A percentile compares a stretch with the other conserved stretches of the same genome.
Conservation (phyloP, 1,140 invertebrate genomes). For the Apis dorsata region DNA sequence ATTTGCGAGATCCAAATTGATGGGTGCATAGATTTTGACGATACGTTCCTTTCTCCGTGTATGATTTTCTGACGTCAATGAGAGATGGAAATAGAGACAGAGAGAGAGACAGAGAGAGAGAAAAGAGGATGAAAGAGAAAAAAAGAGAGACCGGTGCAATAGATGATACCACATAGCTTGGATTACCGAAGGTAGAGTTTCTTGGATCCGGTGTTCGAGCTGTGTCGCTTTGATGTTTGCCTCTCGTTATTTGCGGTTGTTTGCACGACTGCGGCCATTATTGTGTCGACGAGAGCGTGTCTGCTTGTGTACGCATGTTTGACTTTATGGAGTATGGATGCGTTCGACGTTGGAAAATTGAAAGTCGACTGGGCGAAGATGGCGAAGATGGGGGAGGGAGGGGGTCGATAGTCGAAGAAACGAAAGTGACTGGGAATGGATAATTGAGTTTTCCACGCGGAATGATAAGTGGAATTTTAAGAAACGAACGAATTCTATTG, state of each 20-base stretch:
- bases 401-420: too few relatives aligned
- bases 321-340: background rate
- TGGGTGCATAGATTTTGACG: background rate
- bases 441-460: background rate
- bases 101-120: too few relatives aligned
- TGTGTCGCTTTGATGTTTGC: conserved; percentile 3
- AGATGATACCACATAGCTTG: background rate
- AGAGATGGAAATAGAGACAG: too few relatives aligned
- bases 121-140: too few relatives aligned
- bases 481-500: background rate
- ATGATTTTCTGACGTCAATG: too few relatives aligned
- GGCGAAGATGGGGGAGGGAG: background rate
- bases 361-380: background rate
- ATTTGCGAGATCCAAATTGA: background rate
- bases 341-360: background rate
- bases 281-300: background rate
- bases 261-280: background rate
- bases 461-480: background rate
- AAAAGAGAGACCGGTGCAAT: too few relatives aligned
- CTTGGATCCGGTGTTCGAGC: background rate
- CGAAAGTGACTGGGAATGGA: background rate
- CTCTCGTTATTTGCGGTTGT: conserved; percentile 11
- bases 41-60: background rate
- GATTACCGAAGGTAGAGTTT: background rate
- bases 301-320: background rate